Base-by-base conservation (phyloP, 2,888 invertebrate species). In the Tetrapedia diversipes region DNA sequence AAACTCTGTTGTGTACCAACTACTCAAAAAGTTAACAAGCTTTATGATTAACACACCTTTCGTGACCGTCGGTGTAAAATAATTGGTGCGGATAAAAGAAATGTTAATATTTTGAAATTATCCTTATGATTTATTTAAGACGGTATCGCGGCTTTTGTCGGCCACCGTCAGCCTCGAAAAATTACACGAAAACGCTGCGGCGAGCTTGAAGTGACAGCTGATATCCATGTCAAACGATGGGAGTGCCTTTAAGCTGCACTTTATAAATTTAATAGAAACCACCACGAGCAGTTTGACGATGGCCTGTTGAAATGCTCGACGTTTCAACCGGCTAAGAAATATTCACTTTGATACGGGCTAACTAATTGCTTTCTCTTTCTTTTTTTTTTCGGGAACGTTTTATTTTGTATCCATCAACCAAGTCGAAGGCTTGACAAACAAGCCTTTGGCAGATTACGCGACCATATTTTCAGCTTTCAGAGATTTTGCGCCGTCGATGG, bases 181-280 rank as follows among this genome's bases (percentile, higher is more conserved):
- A 54, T 73, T 60, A 19, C 45, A 53, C 22, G 43, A 54, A 56
- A 64, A 69, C 14, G 16, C 11, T 29, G 65, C 51, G 54, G 45
- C 24, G n/a, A 41, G 67, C 47, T 54, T 51, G 11, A 43, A 67
- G 64, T 76, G 81, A 76, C 68, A 59, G 53, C 68, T 71, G 53
- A 64, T 80, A 76, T 81, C 75, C 76, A 76, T 75, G 54, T 78
- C 78, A 82, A 84, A 84, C 76, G 59, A 27, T 19, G 32, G n/a
- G 16, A 69, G 69, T 41, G 51, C 39, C 70, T 73, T 59, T 45
- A 65, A 45, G 27, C 51, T 49, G 51, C 32, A 27, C 51, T 70
- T 60, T 69, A 67, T 47, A 66, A 67, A 80, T 70, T 77, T 74
- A 65, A 73, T 80, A 57, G 68, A 60, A 70, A 69, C 54, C 49